A percentile compares a stretch with the other conserved stretches of the same genome.
Evolutionary conservation across 2,888 invertebrate species (phyloP).

Genomic region (Adelognathus sp.): DNA sequence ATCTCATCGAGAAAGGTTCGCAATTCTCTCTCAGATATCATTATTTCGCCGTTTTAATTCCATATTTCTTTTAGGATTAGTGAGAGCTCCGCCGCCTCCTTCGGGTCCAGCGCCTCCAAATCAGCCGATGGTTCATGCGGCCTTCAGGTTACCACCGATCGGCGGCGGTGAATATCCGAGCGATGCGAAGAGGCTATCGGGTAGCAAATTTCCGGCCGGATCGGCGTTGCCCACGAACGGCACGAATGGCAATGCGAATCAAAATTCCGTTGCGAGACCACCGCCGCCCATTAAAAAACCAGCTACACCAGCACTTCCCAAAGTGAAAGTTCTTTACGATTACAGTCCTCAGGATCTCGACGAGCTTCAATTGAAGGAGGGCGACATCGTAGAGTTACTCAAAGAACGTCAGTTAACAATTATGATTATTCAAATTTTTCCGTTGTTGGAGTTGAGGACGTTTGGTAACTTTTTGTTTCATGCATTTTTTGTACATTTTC

Average conservation of each 20-base stretch:
- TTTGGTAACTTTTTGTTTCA: not conserved
- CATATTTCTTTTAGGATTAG: slow-evolving; percentile 62
- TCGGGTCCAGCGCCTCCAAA: slow-evolving; percentile 81
- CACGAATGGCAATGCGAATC: slow-evolving; percentile 30
- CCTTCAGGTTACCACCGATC: slow-evolving; percentile 71
- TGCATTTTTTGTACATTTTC: no score
- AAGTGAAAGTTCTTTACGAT: slow-evolving; percentile 83
- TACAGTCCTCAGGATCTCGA: slow-evolving; percentile 87
- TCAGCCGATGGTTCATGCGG: slow-evolving; percentile 76
- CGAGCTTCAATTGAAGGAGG: slow-evolving; percentile 84
- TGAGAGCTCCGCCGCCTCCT: slow-evolving; percentile 81
- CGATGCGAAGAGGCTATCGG: slow-evolving; percentile 43
- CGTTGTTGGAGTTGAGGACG: no score
- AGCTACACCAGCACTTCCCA: slow-evolving; percentile 76
- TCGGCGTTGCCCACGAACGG: slow-evolving; percentile 13
- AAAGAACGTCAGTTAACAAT: slow-evolving; percentile 83
- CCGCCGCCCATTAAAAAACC: slow-evolving; percentile 80
- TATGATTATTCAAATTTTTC: slow-evolving; percentile 24
- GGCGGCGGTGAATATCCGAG: slow-evolving; percentile 57
- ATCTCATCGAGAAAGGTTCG: no score
- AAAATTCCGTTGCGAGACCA: slow-evolving; percentile 34
- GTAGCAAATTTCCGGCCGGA: slow-evolving; percentile 29
- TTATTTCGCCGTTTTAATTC: no score
- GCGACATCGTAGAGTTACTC: slow-evolving; percentile 84
- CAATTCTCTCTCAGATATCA: no score